Percentiles rank a stretch among this genome's conserved stretches.
Conservation (phyloP, 2,113 vertebrate species). For the Alces alces region DNA sequence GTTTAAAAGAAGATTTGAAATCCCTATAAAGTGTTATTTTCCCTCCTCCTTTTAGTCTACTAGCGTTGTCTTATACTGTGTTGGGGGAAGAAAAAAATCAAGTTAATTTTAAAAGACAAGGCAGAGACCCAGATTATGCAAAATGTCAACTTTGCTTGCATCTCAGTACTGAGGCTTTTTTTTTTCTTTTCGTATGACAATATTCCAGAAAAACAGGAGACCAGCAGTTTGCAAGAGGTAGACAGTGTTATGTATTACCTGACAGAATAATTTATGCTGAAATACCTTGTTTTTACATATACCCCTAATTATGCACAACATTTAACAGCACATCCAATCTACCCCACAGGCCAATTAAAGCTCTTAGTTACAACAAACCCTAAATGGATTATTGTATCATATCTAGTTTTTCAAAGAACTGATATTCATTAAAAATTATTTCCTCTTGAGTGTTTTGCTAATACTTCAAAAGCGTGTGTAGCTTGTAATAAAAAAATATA, state of each 20-base stretch:
- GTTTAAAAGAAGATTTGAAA: slow-evolving; percentile 45
- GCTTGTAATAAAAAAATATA: neutral
- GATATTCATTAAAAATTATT: neutral
- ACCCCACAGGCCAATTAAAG: neutral
- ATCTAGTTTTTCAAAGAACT: neutral
- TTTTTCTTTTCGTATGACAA: slow-evolving; percentile 51
- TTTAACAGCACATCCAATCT: neutral
- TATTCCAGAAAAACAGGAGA: slow-evolving; percentile 40
- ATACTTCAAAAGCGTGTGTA: neutral
- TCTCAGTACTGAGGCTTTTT: slow-evolving; percentile 32
- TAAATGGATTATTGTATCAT: neutral
- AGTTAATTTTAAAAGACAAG: slow-evolving; percentile 63
- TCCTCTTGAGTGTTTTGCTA: neutral
- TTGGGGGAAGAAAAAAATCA: slow-evolving; percentile 52
- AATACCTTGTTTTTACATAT: neutral
- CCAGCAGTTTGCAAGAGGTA: neutral
- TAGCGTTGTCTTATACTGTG: slow-evolving; percentile 50
- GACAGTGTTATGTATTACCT: neutral
- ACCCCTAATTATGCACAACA: neutral
- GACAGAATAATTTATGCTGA: slow-evolving; percentile 7
- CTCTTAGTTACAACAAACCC: neutral
- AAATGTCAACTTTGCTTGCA: slow-evolving; percentile 66
- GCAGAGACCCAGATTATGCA: slow-evolving; percentile 63
- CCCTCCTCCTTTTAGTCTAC: slow-evolving; percentile 42
- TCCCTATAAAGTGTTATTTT: slow-evolving; percentile 35